Evolutionary conservation across 2,888 invertebrate species (phyloP).

Genomic region (Atrina japonica): DNA sequence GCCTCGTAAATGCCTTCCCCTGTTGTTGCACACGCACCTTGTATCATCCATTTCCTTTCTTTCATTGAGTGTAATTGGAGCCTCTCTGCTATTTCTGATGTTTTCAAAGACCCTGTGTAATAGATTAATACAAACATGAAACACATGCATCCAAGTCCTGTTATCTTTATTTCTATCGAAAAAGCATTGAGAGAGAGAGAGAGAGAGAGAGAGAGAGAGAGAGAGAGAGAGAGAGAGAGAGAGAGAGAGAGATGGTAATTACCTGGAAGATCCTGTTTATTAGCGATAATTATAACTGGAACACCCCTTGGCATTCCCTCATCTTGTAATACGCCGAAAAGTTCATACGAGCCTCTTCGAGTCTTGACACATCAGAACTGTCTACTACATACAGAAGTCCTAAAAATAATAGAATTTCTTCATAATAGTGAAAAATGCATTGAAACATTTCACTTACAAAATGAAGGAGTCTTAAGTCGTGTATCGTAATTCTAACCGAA

Average conservation of each 20-base stretch:
- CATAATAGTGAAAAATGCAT: too few species aligned
- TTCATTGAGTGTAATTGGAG: constrained; percentile 43
- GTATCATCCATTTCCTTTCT: constrained; percentile 71
- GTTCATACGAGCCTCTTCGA: constrained; percentile 66
- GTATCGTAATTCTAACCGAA: too few species aligned
- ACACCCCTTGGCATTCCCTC: constrained; percentile 62
- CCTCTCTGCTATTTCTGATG: constrained; percentile 56
- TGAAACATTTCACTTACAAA: too few species aligned
- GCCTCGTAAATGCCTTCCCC: constrained; percentile 78
- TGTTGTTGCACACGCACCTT: constrained; percentile 69
- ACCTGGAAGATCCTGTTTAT: constrained; percentile 74
- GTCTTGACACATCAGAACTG: constrained; percentile 65
- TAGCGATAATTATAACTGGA: constrained; percentile 73
- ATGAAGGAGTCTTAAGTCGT: too few species aligned
- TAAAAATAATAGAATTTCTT: constrained; percentile 18
- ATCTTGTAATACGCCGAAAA: constrained; percentile 56
- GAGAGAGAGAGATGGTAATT: background rate
- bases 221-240: background rate
- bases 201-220: background rate
- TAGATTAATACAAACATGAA: too few species aligned
- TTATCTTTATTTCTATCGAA: too few species aligned
- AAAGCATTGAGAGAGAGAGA: too few species aligned
- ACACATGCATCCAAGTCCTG: too few species aligned
- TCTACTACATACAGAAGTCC: constrained; percentile 72
- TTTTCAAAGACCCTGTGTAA: constrained; percentile 56